Conservation (phyloP, 1,140 invertebrate genomes). For the Achatina immaculata region DNA sequence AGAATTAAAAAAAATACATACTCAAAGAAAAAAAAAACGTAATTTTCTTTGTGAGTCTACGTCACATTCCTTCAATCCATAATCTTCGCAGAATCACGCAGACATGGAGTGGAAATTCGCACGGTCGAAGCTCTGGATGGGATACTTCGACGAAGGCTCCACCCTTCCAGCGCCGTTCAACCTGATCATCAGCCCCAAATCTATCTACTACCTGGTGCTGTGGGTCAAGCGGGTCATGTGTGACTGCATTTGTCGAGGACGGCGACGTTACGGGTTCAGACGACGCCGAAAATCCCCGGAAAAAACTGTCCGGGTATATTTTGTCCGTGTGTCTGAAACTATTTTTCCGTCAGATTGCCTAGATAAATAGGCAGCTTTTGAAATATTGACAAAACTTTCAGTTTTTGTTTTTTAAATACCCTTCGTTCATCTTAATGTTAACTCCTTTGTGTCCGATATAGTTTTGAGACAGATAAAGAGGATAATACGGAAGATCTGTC, state of each 20-base stretch:
- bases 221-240: slow-evolving; percentile 39
- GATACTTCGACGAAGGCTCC: slow-evolving; percentile 76
- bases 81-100: slow-evolving; percentile 75
- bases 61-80: slow-evolving; percentile 8
- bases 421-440: too few relatives aligned
- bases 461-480: too few relatives aligned
- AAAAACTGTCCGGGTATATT: slow-evolving; percentile 55
- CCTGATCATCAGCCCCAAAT: slow-evolving; percentile 75
- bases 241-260: slow-evolving; percentile 49
- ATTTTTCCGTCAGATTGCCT: not conserved
- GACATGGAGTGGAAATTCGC: slow-evolving; percentile 78
- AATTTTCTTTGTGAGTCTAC: not conserved
- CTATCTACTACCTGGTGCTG: slow-evolving; percentile 71
- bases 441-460: too few relatives aligned
- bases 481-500: too few relatives aligned
- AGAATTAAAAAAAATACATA: too few relatives aligned
- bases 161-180: slow-evolving; percentile 76
- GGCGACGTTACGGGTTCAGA: slow-evolving; percentile 14
- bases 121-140: slow-evolving; percentile 76
- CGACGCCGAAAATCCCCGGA: slow-evolving; percentile 47
- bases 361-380: too few relatives aligned
- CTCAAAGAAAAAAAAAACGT: too few relatives aligned
- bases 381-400: too few relatives aligned
- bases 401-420: too few relatives aligned
- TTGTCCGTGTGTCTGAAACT: not conserved